These are phyloP conservation scores for Drosophila kambysellisi DNA, from an alignment of 2,888 invertebrate genomes.

Conservation along the genomic window DNA sequence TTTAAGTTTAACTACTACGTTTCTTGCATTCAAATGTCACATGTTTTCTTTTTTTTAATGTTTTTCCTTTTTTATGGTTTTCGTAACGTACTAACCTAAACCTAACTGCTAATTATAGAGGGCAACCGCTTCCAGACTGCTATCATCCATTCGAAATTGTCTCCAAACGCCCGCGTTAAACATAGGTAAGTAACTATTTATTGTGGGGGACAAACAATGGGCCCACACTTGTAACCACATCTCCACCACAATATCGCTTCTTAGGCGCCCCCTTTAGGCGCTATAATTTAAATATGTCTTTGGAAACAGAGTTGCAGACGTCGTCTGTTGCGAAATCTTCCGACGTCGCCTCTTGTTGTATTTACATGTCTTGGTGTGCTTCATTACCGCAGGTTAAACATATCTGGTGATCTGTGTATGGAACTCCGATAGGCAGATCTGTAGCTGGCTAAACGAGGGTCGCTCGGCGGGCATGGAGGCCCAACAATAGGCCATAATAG, in stretches of 20 bases:
- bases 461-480: conserved; percentile 94
- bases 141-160: conserved; percentile 12
- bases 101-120: conserved; percentile 38
- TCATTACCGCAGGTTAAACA: conserved; percentile 87
- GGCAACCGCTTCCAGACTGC: conserved; percentile 5
- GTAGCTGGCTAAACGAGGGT: conserved; percentile 92
- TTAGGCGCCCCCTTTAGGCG: conserved; percentile 27
- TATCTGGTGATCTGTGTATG: conserved; percentile 94
- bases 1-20: conserved; percentile 48
- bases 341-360: conserved; percentile 76
- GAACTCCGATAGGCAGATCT: conserved; percentile 94
- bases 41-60: conserved; percentile 42
- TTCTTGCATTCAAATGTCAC: conserved; percentile 78
- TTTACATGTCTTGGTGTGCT: conserved; percentile 77
- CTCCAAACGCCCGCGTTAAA: conserved; percentile 32
- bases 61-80: neutral
- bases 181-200: conserved; percentile 61
- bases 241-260: conserved; percentile 25
- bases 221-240: conserved; percentile 32
- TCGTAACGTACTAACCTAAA: conserved; percentile 41
- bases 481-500: conserved; percentile 97
- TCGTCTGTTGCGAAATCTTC: conserved; percentile 73
- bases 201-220: conserved; percentile 37
- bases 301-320: conserved; percentile 70
- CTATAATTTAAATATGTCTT: conserved; percentile 73